Base-by-base conservation (phyloP, 2,888 invertebrate genomes). In the Habrosyne pyritoides region DNA sequence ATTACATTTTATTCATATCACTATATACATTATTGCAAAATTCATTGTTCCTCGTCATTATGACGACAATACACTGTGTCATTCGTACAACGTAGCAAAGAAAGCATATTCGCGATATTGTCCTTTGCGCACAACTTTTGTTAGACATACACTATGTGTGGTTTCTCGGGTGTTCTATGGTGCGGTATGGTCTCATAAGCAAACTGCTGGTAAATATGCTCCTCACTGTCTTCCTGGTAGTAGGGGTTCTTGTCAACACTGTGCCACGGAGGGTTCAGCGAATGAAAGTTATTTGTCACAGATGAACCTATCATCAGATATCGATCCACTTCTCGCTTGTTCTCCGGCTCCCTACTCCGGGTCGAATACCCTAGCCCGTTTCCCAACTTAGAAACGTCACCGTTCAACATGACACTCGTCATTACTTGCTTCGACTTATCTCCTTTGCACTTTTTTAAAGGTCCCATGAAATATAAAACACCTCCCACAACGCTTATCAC, bases 121-220 rank as follows among this genome's bases (percentile, higher is more conserved):
- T 89, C 83, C 83, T 81, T 84, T 81, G 82, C 81, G 69, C 79
- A 84, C 83, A 87, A 82, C 81, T 86, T 90, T 79, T 89, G 92
- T 93, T 93, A 94, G 75, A 94, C 93, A 72, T 94, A 94, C 84
- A 93, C 93, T 89, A 94, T 93, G 84, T 94, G 93, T 59, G 93
- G 93, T 81, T 93, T 93, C 73, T 93, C 93, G 54, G 93, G 92
- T 66, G 93, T 92, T 75, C 91, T 84, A 73, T 93, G 93, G 59
- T 88, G 91, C 61, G 93, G 93, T 53, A 93, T 93, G 12, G 93
- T 93, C 75, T 93, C 93, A 66, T 93, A 93, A 2, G 91, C 91
- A 60, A 93, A 93, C 67, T 93, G 93, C 66, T 93, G 93, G 70
- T 93, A 93, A 72, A 93, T 93, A 64, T 91, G 93, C 59, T 93